Evolutionary conservation across 37 sponge, comb jelly and placozoan species (phyloP).

Genomic region (Diacarnus erythraeanus): DNA sequence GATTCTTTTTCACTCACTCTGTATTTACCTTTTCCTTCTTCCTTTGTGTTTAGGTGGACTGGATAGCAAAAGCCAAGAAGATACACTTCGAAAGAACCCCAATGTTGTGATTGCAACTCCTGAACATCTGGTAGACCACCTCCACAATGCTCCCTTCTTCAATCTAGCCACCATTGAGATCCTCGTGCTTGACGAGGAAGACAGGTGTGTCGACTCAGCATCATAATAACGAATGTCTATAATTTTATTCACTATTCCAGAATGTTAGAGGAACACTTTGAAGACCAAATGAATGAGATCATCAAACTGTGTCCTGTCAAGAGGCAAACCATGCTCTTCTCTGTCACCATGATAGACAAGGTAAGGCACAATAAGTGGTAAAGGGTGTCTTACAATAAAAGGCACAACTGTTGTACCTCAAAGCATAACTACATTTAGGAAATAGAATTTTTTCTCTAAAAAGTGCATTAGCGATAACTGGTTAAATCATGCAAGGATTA

Average conservation of each 20-base stretch:
- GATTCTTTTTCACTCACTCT: background rate
- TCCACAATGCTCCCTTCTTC: constrained; percentile 89
- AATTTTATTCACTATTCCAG: constrained; percentile 29
- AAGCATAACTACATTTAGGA: too few species aligned
- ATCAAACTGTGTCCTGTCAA: constrained; percentile 76
- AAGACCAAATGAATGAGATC: too few species aligned
- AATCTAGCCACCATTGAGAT: constrained; percentile 92
- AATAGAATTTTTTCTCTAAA: too few species aligned
- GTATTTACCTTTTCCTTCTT: background rate
- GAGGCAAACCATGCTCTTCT: constrained; percentile 98
- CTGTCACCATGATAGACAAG: constrained; percentile 99
- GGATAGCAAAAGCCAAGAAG: too few species aligned
- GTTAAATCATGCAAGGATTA: too few species aligned
- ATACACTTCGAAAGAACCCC: constrained; percentile 82
- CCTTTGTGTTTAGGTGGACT: constrained; percentile 78
- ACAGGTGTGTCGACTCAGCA: constrained; percentile 79
- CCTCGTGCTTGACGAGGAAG: too few species aligned
- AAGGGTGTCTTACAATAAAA: too few species aligned
- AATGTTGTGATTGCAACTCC: constrained; percentile 97
- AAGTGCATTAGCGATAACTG: too few species aligned
- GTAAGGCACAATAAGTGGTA: too few species aligned
- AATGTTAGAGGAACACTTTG: constrained; percentile 96
- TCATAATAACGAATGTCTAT: background rate
- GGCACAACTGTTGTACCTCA: too few species aligned
- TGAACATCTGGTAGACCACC: constrained; percentile 90